phyloP scores from a whole-genome alignment of 2,113 vertebrate species.

The Trichomycterus rosablanca region DNA sequence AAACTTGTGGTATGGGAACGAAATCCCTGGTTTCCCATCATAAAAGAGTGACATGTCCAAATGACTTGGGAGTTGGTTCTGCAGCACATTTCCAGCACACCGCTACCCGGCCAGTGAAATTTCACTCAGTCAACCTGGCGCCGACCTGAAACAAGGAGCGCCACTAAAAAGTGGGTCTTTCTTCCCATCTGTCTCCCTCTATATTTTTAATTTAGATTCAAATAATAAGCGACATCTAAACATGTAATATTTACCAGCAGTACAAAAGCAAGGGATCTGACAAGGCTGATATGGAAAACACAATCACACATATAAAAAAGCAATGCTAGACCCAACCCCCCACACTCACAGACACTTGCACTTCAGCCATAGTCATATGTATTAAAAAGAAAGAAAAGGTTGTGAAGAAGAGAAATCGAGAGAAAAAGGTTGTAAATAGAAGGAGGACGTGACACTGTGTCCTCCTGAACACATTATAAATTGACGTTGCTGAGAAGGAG shows the following conservation, averaged over 20 bases:
- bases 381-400: slow-evolving; percentile 31
- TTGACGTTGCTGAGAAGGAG: too few relatives aligned
- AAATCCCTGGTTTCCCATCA: slow-evolving; percentile 11
- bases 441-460: too few relatives aligned
- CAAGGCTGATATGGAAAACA: slow-evolving; percentile 17
- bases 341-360: too few relatives aligned
- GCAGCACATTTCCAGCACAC: slow-evolving; percentile 6
- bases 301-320: slow-evolving; percentile 11
- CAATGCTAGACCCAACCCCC: too few relatives aligned
- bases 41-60: slow-evolving; percentile 3
- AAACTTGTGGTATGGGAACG: too few relatives aligned
- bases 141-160: slow-evolving; percentile 4
- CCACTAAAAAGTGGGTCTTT: slow-evolving; percentile 4
- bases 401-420: background rate
- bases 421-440: too few relatives aligned
- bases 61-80: slow-evolving; percentile 18
- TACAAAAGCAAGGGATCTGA: slow-evolving; percentile 30
- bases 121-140: slow-evolving; percentile 26
- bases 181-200: background rate
- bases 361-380: too few relatives aligned
- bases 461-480: too few relatives aligned
- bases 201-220: slow-evolving; percentile 18
- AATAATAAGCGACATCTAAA: slow-evolving; percentile 41
- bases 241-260: slow-evolving; percentile 45
- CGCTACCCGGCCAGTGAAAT: slow-evolving; percentile 13